phyloP scores from a whole-genome alignment of 1,140 invertebrate genomes.

The Pristionchus pacificus region DNA sequence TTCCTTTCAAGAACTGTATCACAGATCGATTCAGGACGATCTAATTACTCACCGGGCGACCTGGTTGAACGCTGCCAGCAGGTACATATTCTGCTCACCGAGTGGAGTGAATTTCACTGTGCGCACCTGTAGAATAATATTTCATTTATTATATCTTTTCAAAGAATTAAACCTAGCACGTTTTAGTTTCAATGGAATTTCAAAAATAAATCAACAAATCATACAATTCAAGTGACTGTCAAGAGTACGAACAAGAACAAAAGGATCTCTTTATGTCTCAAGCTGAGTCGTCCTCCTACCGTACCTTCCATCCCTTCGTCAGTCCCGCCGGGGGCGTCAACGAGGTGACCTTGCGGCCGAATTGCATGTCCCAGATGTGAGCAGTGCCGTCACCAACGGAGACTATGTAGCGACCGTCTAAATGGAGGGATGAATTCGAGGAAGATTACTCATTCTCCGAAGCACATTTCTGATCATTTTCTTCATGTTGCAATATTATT shows the following conservation, averaged over 20 bases:
- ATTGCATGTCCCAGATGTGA: neutral
- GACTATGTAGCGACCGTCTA: neutral
- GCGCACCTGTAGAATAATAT: too few relatives aligned
- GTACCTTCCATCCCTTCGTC: neutral
- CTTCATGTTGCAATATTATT: too few relatives aligned
- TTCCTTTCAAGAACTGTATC: too few relatives aligned
- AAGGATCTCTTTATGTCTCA: slow-evolving; percentile 7
- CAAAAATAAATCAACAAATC: neutral
- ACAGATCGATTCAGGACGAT: too few relatives aligned
- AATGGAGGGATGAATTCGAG: too few relatives aligned
- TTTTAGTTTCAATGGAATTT: neutral
- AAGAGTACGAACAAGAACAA: neutral
- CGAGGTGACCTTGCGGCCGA: neutral
- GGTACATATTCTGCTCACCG: slow-evolving; percentile 9
- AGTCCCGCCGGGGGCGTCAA: neutral
- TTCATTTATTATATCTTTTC: too few relatives aligned
- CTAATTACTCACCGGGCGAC: neutral
- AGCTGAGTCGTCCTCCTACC: slow-evolving; percentile 10
- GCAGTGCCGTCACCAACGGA: neutral
- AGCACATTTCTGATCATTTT: too few relatives aligned
- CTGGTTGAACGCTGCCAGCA: slow-evolving; percentile 25
- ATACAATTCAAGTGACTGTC: slow-evolving; percentile 3
- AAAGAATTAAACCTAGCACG: neutral
- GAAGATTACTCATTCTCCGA: too few relatives aligned
- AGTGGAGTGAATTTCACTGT: slow-evolving; percentile 17